Evolutionary conservation across 1,140 invertebrate genomes (phyloP).

Genomic region (Diachasma alloeum): DNA sequence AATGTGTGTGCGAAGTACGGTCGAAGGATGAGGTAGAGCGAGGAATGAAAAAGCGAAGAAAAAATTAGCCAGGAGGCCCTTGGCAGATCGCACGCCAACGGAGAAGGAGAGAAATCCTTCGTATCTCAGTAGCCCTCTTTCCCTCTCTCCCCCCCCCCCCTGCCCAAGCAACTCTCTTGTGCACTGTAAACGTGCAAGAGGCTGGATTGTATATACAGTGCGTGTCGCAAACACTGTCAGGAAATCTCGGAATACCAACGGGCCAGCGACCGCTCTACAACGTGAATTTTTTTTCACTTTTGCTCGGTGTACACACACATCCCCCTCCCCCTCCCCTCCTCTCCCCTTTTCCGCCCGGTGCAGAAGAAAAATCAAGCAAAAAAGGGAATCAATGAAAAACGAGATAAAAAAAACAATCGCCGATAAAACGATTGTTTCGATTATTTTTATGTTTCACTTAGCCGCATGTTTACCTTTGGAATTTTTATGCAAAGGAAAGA

Average conservation of each 20-base stretch:
- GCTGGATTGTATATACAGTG: slow-evolving; percentile 37
- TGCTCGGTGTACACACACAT: background rate
- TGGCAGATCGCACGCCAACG: slow-evolving; percentile 51
- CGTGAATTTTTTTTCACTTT: background rate
- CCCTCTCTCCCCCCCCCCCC: background rate
- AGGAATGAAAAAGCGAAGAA: slow-evolving; percentile 52
- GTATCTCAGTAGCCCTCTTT: background rate
- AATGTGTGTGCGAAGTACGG: slow-evolving; percentile 8
- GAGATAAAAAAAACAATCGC: background rate
- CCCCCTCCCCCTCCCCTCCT: background rate
- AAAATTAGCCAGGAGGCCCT: slow-evolving; percentile 47
- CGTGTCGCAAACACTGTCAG: slow-evolving; percentile 45
- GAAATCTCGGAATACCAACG: slow-evolving; percentile 31
- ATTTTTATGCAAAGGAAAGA: slow-evolving; percentile 7
- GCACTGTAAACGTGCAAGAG: background rate
- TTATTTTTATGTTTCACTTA: slow-evolving; percentile 12
- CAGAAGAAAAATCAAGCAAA: background rate
- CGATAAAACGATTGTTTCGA: slow-evolving; percentile 11
- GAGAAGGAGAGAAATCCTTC: background rate
- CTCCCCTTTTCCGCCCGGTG: background rate
- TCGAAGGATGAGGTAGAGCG: slow-evolving; percentile 23
- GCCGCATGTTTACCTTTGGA: background rate
- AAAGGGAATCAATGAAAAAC: background rate
- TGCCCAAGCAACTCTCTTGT: background rate
- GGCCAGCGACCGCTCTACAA: background rate